These are phyloP conservation scores for Diabrotica undecimpunctata DNA, from an alignment of 1,140 invertebrate genomes.

Conservation along the genomic window DNA sequence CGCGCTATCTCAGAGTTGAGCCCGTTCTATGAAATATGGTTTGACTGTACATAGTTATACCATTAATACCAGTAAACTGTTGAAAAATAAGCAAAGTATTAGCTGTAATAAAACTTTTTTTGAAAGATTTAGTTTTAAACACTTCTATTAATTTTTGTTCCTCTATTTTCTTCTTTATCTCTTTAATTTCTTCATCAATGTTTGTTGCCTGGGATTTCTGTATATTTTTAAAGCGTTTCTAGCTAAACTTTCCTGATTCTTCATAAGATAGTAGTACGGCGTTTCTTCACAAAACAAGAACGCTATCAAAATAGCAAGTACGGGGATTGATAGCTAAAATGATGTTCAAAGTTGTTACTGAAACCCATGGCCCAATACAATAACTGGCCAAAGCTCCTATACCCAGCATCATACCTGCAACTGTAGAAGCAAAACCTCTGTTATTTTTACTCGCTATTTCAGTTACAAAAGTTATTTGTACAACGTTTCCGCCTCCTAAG, in stretches of 20 bases:
- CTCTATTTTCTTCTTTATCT: constrained; percentile 28
- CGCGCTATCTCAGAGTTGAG: too few species aligned
- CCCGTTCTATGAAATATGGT: constrained; percentile 65
- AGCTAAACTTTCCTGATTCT: constrained; percentile 59
- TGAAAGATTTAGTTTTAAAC: constrained; percentile 52
- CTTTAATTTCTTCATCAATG: constrained; percentile 44
- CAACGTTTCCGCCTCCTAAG: constrained; percentile 49
- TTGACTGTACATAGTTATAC: constrained; percentile 75
- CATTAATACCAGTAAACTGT: constrained; percentile 77
- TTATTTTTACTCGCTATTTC: constrained; percentile 48
- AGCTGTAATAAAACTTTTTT: constrained; percentile 65
- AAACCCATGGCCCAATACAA: constrained; percentile 55
- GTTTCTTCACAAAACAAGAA: constrained; percentile 62
- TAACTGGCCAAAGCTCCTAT: constrained; percentile 49
- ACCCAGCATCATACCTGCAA: constrained; percentile 31
- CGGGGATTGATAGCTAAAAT: constrained; percentile 48
- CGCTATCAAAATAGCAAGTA: constrained; percentile 53
- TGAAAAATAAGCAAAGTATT: constrained; percentile 68
- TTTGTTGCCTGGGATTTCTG: constrained; percentile 53
- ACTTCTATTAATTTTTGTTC: constrained; percentile 50
- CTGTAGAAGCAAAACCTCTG: constrained; percentile 28
- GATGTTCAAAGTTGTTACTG: constrained; percentile 54
- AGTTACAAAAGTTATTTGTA: constrained; percentile 51
- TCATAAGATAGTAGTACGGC: constrained; percentile 64
- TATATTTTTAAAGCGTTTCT: constrained; percentile 59